Conservation (phyloP, 1,140 invertebrate genomes). For the Drosophila kohkoa region DNA sequence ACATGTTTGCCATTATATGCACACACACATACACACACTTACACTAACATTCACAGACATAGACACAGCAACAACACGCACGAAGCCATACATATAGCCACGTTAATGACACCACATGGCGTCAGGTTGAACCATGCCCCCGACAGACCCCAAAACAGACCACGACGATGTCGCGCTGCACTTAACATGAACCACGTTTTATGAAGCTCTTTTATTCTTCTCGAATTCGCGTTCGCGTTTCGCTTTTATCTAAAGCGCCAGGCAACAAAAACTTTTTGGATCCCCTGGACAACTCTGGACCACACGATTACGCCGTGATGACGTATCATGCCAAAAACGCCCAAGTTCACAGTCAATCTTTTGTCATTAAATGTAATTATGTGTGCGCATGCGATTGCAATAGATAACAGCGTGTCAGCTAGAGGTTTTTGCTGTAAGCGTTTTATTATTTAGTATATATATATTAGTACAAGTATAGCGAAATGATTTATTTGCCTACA, state of each 20-base stretch:
- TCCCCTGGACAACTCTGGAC: slow-evolving; percentile 3
- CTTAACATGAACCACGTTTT: slow-evolving; percentile 66
- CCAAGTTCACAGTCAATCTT: slow-evolving; percentile 25
- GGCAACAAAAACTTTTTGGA: slow-evolving; percentile 15
- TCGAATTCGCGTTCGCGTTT: slow-evolving; percentile 11
- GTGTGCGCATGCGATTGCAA: background rate
- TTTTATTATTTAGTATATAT: background rate
- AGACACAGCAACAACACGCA: background rate
- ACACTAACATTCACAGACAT: no score
- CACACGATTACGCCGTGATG: background rate
- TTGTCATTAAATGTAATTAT: slow-evolving; percentile 27
- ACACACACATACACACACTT: slow-evolving; percentile 11
- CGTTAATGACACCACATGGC: slow-evolving; percentile 71
- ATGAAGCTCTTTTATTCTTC: slow-evolving; percentile 42
- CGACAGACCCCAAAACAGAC: slow-evolving; percentile 45
- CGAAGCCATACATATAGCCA: slow-evolving; percentile 15
- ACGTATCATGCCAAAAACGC: background rate
- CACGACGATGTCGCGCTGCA: slow-evolving; percentile 50
- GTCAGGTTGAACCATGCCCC: slow-evolving; percentile 22
- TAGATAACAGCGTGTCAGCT: slow-evolving; percentile 2
- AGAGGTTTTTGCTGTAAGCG: background rate
- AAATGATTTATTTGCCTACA: background rate
- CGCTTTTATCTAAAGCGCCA: slow-evolving; percentile 27
- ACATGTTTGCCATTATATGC: slow-evolving; percentile 48
- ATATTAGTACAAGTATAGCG: background rate